Conservation (phyloP, 2,113 vertebrate species). For the Corvus hawaiiensis region DNA sequence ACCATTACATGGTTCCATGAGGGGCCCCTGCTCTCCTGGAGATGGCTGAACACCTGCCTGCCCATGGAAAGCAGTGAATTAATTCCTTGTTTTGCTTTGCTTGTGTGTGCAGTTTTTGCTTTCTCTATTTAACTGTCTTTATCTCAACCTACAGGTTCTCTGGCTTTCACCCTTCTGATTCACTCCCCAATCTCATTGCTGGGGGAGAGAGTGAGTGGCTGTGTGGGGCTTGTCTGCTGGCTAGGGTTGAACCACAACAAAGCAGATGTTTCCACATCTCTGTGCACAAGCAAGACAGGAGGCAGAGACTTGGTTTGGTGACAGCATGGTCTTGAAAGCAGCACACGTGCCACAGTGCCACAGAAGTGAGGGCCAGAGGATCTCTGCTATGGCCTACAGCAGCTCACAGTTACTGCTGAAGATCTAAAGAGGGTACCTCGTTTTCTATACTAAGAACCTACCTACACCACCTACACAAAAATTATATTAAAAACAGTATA, state of each 20-base stretch:
- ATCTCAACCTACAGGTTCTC: background rate
- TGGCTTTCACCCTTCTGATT: background rate
- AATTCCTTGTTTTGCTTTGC: background rate
- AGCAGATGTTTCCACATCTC: background rate
- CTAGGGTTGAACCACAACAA: background rate
- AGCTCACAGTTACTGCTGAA: background rate
- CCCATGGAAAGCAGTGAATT: background rate
- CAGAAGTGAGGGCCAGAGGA: background rate
- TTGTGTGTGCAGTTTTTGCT: background rate
- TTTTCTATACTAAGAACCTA: background rate
- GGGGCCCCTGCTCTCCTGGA: background rate
- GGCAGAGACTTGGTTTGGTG: background rate
- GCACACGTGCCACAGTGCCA: background rate
- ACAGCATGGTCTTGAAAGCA: background rate
- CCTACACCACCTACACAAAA: background rate
- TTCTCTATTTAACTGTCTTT: background rate
- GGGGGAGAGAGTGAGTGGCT: background rate
- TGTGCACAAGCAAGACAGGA: background rate
- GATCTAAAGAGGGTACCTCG: fast-evolving
- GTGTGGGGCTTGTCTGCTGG: background rate
- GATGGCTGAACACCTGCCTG: background rate
- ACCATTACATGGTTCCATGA: background rate
- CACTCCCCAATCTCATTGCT: background rate
- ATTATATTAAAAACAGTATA: background rate
- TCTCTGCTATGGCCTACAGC: background rate